Percentiles rank a stretch among this genome's conserved stretches.
Evolutionary conservation across 2,888 invertebrate species (phyloP).

Genomic region (Clunio marinus): DNA sequence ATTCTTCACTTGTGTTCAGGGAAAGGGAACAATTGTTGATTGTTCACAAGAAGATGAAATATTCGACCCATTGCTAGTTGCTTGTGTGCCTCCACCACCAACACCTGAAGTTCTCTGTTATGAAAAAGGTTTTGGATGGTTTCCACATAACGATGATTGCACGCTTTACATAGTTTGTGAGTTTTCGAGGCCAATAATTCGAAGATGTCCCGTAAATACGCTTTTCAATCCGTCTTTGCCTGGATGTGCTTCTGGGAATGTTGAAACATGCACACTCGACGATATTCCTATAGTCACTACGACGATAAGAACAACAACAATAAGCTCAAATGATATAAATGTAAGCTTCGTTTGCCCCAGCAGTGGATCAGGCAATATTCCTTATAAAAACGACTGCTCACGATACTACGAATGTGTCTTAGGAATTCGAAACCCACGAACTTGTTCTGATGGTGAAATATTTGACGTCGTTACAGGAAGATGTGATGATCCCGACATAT

Average conservation of each 20-base stretch:
- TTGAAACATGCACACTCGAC: background rate
- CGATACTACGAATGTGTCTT: background rate
- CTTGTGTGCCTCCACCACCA: background rate
- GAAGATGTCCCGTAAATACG: background rate
- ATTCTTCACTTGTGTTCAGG: background rate
- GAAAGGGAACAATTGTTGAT: background rate
- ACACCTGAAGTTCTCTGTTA: background rate
- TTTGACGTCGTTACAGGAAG: background rate
- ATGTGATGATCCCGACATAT: background rate
- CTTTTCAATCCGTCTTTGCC: background rate
- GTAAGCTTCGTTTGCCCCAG: background rate
- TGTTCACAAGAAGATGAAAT: background rate
- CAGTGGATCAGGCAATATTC: background rate
- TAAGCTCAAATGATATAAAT: background rate
- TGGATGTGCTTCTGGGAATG: background rate
- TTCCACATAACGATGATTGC: background rate
- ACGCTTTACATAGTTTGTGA: background rate
- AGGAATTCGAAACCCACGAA: background rate
- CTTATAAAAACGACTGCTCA: background rate
- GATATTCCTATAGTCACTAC: background rate
- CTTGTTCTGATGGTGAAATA: background rate
- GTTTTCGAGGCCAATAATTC: background rate
- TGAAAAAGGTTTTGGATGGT: background rate
- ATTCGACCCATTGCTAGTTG: background rate
- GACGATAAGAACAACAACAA: background rate